phyloP scores from a whole-genome alignment of 2,888 invertebrate genomes.

The Cantharis lateralis region DNA sequence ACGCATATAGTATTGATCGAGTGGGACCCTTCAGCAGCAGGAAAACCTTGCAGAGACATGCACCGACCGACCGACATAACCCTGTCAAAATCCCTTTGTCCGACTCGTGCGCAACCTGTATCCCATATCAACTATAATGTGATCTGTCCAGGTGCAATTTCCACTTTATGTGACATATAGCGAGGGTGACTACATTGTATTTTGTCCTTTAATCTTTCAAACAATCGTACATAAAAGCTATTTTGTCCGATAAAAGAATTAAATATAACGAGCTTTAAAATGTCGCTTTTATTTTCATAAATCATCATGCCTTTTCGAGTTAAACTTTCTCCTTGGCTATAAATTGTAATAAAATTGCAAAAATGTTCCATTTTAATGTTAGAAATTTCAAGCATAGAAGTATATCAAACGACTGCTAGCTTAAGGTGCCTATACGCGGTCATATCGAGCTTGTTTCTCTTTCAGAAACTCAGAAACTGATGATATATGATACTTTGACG shows the following conservation, averaged over 20 bases:
- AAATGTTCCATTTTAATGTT: no score
- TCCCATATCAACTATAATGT: conserved; percentile 15
- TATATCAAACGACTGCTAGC: no score
- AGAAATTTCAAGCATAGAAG: no score
- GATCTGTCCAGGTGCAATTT: conserved; percentile 13
- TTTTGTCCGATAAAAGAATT: background rate
- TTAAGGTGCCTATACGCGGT: no score
- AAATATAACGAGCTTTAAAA: background rate
- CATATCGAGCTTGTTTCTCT: no score
- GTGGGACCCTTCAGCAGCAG: conserved; percentile 40
- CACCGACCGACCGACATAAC: conserved; percentile 34
- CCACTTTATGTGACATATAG: background rate
- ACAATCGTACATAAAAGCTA: background rate
- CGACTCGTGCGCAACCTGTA: conserved; percentile 36
- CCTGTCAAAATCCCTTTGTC: conserved; percentile 41
- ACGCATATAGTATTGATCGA: conserved; percentile 47
- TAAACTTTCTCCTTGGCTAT: no score
- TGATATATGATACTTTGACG: no score
- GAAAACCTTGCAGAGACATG: conserved; percentile 41
- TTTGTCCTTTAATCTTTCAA: background rate
- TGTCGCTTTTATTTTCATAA: background rate
- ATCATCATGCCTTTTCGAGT: background rate
- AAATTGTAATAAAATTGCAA: no score
- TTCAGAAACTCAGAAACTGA: no score
- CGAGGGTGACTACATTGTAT: background rate